A percentile compares a stretch with the other conserved stretches of the same genome.
Evolutionary conservation across 2,797 vertebrate genomes (phyloP).

Genomic region (Siniperca scherzeri): DNA sequence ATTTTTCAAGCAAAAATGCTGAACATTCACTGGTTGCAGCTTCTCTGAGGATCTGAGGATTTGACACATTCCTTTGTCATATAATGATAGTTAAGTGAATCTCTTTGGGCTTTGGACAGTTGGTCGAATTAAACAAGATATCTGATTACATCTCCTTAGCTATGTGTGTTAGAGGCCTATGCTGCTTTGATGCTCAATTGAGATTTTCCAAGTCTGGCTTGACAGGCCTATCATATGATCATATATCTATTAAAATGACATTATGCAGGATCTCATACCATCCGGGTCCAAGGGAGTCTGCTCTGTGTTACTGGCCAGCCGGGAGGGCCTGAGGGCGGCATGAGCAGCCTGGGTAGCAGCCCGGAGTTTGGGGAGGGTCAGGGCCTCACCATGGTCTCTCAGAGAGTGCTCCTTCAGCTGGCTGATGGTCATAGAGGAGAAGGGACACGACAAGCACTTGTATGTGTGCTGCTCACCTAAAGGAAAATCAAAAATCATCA

Average conservation of each 20-base stretch:
- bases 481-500: neutral
- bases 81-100: neutral
- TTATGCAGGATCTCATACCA: constrained; percentile 83
- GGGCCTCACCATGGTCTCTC: constrained; percentile 94
- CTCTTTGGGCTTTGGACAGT: neutral
- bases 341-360: constrained; percentile 91
- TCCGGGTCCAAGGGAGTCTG: constrained; percentile 85
- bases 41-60: neutral
- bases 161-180: neutral
- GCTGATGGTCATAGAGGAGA: constrained; percentile 98
- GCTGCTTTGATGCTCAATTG: neutral
- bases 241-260: constrained; percentile 16
- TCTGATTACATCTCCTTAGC: neutral
- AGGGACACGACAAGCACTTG: constrained; percentile 96
- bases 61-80: neutral
- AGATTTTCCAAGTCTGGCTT: constrained; percentile 26
- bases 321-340: constrained; percentile 87
- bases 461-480: constrained; percentile 97
- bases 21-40: neutral
- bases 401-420: constrained; percentile 98
- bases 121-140: neutral
- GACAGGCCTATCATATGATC: constrained; percentile 10
- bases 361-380: constrained; percentile 93
- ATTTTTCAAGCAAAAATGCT: neutral
- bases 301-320: constrained; percentile 82